Conservation (phyloP, 2,888 invertebrate species). For the Ornithoptera alexandrae region DNA sequence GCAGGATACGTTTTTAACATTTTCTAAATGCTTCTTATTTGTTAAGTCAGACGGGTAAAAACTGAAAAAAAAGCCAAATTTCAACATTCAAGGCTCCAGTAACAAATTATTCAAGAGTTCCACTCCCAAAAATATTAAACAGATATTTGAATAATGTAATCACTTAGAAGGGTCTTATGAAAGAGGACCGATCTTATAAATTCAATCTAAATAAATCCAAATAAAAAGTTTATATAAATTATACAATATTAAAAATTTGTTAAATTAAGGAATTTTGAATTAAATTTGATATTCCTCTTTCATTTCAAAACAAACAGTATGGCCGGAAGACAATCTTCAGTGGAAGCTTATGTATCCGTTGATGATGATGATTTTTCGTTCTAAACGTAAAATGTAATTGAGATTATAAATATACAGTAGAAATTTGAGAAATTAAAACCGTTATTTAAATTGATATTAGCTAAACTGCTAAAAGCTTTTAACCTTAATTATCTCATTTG, state of each 20-base stretch:
- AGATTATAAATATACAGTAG: too few relatives aligned
- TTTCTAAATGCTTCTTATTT: background rate
- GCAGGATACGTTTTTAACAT: too few relatives aligned
- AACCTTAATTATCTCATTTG: slow-evolving; percentile 15
- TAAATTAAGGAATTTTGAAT: background rate
- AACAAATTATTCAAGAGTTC: slow-evolving; percentile 17
- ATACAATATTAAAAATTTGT: background rate
- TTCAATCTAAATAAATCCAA: background rate
- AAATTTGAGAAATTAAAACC: background rate
- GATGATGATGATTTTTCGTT: background rate
- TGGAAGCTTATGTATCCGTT: too few relatives aligned
- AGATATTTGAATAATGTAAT: slow-evolving; percentile 28
- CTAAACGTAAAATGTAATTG: background rate
- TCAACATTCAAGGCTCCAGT: slow-evolving; percentile 12
- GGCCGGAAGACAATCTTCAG: too few relatives aligned
- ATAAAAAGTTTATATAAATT: background rate
- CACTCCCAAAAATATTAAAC: slow-evolving; percentile 20
- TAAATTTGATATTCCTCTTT: background rate
- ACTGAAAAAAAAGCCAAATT: slow-evolving; percentile 2
- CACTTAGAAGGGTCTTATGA: slow-evolving; percentile 15
- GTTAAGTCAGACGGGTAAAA: background rate
- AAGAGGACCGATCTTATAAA: slow-evolving; percentile 10
- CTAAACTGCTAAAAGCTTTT: slow-evolving; percentile 13
- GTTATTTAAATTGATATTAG: background rate
- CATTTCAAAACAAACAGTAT: background rate